phyloP scores from a whole-genome alignment of 2,113 vertebrate genomes.

The Pedionomus torquatus region DNA sequence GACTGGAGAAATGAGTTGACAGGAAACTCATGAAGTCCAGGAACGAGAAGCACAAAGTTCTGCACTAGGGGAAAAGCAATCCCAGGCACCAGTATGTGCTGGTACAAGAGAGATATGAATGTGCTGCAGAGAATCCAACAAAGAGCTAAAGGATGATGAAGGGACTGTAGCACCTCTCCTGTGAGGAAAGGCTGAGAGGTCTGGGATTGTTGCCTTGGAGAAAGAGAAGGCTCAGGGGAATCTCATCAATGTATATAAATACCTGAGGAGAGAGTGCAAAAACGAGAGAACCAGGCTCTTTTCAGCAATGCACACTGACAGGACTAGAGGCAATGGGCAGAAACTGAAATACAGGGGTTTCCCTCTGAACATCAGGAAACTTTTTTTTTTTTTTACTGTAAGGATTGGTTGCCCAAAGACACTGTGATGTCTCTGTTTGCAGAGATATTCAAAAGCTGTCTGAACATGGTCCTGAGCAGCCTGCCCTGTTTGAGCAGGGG shows the following conservation, averaged over 20 bases:
- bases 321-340: no score
- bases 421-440: neutral
- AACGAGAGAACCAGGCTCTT: no score
- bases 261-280: neutral
- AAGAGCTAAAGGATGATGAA: no score
- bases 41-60: neutral
- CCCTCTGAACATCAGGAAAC: no score
- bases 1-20: neutral
- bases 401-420: neutral
- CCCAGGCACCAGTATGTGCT: neutral
- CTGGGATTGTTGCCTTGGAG: neutral
- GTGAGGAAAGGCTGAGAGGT: neutral
- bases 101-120: no score
- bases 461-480: neutral
- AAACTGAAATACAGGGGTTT: no score
- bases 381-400: neutral
- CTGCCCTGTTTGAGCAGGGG: neutral
- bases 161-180: neutral
- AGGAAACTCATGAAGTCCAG: neutral
- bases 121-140: neutral
- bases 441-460: neutral
- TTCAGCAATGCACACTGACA: no score
- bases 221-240: neutral
- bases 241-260: neutral
- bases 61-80: neutral